Base-by-base conservation (phyloP, 1,140 invertebrate genomes). In the Odontomachus brunneus region DNA sequence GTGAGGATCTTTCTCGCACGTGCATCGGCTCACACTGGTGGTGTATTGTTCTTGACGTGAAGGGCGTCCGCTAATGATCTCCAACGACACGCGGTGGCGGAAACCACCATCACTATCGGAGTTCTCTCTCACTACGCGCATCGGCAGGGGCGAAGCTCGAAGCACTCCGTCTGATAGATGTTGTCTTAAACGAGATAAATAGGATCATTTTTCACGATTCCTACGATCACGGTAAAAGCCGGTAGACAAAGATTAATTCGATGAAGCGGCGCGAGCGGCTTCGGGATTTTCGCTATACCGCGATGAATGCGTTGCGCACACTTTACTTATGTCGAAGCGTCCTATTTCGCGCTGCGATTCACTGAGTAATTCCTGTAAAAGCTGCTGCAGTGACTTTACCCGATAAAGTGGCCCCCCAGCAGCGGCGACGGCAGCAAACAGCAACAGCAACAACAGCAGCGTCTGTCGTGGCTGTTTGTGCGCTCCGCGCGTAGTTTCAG, bases 381-480 rank as follows among this genome's bases (percentile, higher is more conserved):
- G 85, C 84, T 82, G 74, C 69, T 90, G 88, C 63, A 88, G 85
- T 84, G 89, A 90, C 86, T 92, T 91, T 89, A 85, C 84, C 59
- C 59, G 73, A 86, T 85, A 60, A 67, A 85, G 72, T 67, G 53
- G 60, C 62, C 48, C n/a, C 38, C 66, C 53, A 60, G 51, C 17
- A 67, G 74, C 59, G 15, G 26, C 22, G 69, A 53, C 38, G 38
- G 9, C 38, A 7, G 38, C 29, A 2, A 44, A 44, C 38, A 44
- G 38, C 38, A 44, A 44, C 38, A 44, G 38, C 9, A 11, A 11
- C 38, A 44, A 44, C 29, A n/a, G n/a, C n/a, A n/a, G n/a, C 5
- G 1, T 7, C 38, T 38, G 19, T 57, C 63, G 19, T n/a, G n/a
- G n/a, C 26, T 69, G 24, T 67, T 72, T 83, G 22, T n/a, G n/a